These are phyloP conservation scores for Euphysa ruthae DNA, from an alignment of 30 jellyfish, hydroid and myxozoan species.

Conservation along the genomic window DNA sequence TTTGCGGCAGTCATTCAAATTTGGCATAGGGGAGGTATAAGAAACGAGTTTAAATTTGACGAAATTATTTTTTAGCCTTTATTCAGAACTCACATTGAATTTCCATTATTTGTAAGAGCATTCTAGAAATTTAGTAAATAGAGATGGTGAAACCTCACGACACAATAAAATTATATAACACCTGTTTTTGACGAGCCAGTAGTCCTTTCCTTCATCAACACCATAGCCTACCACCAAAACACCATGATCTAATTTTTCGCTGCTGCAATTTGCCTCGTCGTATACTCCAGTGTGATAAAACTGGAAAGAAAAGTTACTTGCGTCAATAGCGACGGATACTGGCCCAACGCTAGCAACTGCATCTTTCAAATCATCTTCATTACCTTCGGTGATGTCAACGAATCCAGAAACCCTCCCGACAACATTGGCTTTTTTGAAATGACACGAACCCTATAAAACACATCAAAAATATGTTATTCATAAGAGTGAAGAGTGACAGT, in stretches of 20 bases:
- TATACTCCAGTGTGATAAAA: slow-evolving; percentile 84
- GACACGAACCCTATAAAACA: slow-evolving; percentile 50
- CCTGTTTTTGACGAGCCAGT: slow-evolving; percentile 97
- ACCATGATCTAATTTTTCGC: slow-evolving; percentile 86
- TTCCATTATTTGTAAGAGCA: too few species aligned
- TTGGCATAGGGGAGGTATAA: background rate
- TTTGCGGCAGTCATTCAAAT: background rate
- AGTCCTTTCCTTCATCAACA: slow-evolving; percentile 67
- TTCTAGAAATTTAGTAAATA: too few species aligned
- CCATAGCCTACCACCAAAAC: slow-evolving; percentile 90
- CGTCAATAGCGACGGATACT: slow-evolving; percentile 88
- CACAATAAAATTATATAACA: too few species aligned
- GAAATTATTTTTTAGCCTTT: too few species aligned
- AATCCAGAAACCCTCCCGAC: slow-evolving; percentile 71
- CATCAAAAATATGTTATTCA: background rate
- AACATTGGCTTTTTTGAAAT: slow-evolving; percentile 41
- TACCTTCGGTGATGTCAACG: slow-evolving; percentile 81
- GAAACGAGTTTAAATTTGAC: background rate
- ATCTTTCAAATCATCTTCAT: slow-evolving; percentile 59
- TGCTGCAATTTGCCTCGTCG: slow-evolving; percentile 68
- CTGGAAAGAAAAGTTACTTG: slow-evolving; percentile 86
- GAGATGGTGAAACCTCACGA: too few species aligned
- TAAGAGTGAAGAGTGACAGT: too few species aligned
- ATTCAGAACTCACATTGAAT: too few species aligned
- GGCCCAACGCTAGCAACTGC: slow-evolving; percentile 97